Conservation (phyloP, 2,888 invertebrate genomes). For the Herminia tarsipennalis region DNA sequence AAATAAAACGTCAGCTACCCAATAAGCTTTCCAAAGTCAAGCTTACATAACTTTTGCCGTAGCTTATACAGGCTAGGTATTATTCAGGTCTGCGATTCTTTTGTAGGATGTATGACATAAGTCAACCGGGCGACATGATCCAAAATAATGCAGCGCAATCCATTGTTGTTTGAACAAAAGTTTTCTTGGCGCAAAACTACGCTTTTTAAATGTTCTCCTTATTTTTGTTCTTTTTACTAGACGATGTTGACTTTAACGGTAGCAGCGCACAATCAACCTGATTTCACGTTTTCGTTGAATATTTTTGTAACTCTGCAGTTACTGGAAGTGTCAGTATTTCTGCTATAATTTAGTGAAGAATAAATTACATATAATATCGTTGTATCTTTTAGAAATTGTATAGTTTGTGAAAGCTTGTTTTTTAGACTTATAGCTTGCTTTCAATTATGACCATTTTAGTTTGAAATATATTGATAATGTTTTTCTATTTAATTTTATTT, state of each 20-base stretch:
- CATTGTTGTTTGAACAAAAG: constrained; percentile 33
- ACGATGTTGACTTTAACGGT: constrained; percentile 7
- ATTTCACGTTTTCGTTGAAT: constrained; percentile 3
- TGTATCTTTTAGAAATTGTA: no score
- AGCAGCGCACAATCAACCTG: constrained; percentile 14
- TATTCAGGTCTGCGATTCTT: constrained; percentile 21
- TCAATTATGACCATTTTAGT: no score
- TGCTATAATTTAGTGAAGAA: no score
- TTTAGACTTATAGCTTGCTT: no score
- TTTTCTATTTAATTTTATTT: no score
- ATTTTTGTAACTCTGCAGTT: not conserved
- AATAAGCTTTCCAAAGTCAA: no score
- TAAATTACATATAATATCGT: no score
- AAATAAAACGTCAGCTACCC: no score
- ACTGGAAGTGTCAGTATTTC: not conserved
- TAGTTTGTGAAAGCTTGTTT: no score
- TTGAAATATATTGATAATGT: no score
- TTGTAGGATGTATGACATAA: constrained; percentile 20
- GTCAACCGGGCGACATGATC: constrained; percentile 23
- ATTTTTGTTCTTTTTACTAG: constrained; percentile 20
- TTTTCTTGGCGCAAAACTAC: constrained; percentile 19
- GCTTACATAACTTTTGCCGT: not conserved
- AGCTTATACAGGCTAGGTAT: constrained; percentile 10
- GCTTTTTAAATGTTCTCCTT: constrained; percentile 27
- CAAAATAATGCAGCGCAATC: constrained; percentile 31